Conservation (phyloP, 2,888 invertebrate species). For the Unio pictorum region DNA sequence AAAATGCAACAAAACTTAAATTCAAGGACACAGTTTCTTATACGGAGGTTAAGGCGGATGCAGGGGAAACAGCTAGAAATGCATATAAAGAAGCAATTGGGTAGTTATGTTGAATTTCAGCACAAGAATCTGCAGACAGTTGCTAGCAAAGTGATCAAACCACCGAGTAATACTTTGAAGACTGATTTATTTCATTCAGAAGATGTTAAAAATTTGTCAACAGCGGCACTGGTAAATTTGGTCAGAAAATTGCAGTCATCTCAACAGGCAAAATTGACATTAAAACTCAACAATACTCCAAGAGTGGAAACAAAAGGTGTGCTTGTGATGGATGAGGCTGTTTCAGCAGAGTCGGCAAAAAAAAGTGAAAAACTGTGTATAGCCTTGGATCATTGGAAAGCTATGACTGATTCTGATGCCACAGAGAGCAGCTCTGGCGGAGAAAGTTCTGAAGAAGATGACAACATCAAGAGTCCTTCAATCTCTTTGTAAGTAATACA, state of each 20-base stretch:
- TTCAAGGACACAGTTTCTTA: slow-evolving; percentile 81
- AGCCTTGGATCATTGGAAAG: slow-evolving; percentile 83
- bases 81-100: slow-evolving; percentile 85
- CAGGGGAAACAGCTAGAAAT: slow-evolving; percentile 84
- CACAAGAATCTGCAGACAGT: slow-evolving; percentile 72
- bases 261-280: slow-evolving; percentile 34
- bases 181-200: slow-evolving; percentile 67
- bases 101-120: slow-evolving; percentile 83
- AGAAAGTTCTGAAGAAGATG: slow-evolving; percentile 89
- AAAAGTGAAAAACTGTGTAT: slow-evolving; percentile 82
- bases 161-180: slow-evolving; percentile 49
- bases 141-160: slow-evolving; percentile 49
- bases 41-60: slow-evolving; percentile 82
- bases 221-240: slow-evolving; percentile 76
- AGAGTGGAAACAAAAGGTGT: slow-evolving; percentile 40
- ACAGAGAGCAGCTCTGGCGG: slow-evolving; percentile 95
- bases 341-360: slow-evolving; percentile 75
- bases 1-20: slow-evolving; percentile 78
- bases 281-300: slow-evolving; percentile 26
- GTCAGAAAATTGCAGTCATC: slow-evolving; percentile 75
- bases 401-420: slow-evolving; percentile 90
- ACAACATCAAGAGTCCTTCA: slow-evolving; percentile 19
- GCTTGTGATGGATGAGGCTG: slow-evolving; percentile 56
- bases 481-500: slow-evolving; percentile 32
- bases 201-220: slow-evolving; percentile 71